Evolutionary conservation across 2,113 vertebrate genomes (phyloP), one percentile per base, ranked within the genome.

Genomic region (Forbesichthys papilliferus): DNA sequence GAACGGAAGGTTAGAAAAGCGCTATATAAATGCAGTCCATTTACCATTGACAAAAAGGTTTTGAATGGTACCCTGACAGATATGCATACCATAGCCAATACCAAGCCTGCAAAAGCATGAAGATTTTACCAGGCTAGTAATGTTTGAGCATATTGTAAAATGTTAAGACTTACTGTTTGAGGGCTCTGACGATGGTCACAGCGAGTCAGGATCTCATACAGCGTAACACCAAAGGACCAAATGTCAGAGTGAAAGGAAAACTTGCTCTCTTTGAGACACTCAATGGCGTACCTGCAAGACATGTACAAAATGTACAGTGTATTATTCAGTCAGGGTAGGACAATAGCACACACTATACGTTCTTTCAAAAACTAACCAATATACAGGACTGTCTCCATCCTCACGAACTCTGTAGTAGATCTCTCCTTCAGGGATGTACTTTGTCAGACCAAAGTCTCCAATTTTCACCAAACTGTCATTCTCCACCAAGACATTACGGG

Each of bases 181-280:
- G 96, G 96, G 69, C 93, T 95, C 69, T 93, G 93, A 0, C 71
- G 84, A 20, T 75, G 57, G 7, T 95, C 93, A 55, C 96, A 97
- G 76, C 80, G 86, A 0, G 95, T 98, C 64, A 98, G 84, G 60
- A 98, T 93, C 87, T 98, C 97, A 53, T 97, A 98, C 9, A 98
- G 81, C 0, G 95, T 96, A 5, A 98, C 95, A 1, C 95, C 97
- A 3, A 98, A 98, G 1, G 96, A 96, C 96, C 97, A 98, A 20
- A 97, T 89, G 7, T 98, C 97, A 0, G 97, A 98, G 0, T 93
- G 84, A 27, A 95, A 98, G 73, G 95, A 98, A 81, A 98, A 98
- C 68, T 96, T 98, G 64, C 85, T 93, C 34, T 96, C 95, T 82
- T 93, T 96, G 57, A 98, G 90, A 80, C 96, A 98, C 69, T 98